These are phyloP conservation scores for Drosophila fungiperda DNA, from an alignment of 2,888 invertebrate genomes.

Conservation along the genomic window DNA sequence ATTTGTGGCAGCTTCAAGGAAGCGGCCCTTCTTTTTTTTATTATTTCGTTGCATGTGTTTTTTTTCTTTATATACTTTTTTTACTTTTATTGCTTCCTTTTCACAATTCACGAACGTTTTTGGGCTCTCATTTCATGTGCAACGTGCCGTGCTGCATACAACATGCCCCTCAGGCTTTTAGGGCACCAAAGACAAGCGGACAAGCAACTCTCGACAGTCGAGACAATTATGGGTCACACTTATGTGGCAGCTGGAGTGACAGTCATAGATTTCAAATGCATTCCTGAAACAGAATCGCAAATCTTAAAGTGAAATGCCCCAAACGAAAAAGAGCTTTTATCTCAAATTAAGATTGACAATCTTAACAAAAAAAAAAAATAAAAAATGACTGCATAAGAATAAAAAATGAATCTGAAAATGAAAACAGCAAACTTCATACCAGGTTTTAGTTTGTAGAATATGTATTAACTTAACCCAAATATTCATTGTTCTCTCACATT, in stretches of 20 bases:
- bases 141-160: constrained; percentile 37
- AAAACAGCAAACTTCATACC: neutral
- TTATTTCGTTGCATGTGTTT: neutral
- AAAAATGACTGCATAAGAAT: neutral
- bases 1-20: constrained; percentile 32
- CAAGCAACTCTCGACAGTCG: constrained; percentile 25
- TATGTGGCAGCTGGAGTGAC: constrained; percentile 14
- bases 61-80: neutral
- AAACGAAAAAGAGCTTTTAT: neutral
- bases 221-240: constrained; percentile 49
- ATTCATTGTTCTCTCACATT: neutral
- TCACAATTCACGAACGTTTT: constrained; percentile 30
- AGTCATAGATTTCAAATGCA: constrained; percentile 1
- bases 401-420: neutral
- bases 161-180: constrained; percentile 39
- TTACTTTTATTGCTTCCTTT: constrained; percentile 40
- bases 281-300: neutral
- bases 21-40: constrained; percentile 13
- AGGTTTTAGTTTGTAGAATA: neutral
- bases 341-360: neutral
- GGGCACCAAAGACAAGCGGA: constrained; percentile 26
- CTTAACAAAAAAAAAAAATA: neutral
- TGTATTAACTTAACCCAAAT: neutral
- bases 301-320: neutral
- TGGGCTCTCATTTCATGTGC: constrained; percentile 19